Conservation (phyloP, 2,888 invertebrate genomes). For the Cerastis leucographa region DNA sequence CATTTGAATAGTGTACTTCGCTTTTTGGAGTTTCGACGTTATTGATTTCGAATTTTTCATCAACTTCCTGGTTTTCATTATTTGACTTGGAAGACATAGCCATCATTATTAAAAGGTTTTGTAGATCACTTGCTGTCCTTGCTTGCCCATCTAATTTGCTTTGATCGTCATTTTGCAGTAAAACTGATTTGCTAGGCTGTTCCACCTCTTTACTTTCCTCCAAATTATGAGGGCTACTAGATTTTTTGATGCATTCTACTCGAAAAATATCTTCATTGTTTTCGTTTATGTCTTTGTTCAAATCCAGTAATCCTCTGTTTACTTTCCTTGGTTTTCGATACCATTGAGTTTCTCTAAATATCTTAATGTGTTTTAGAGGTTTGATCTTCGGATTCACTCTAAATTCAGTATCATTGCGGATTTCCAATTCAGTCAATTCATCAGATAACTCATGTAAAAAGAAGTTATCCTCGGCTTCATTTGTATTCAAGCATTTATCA, state of each 20-base stretch:
- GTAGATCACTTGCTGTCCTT: slow-evolving; percentile 77
- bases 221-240: slow-evolving; percentile 28
- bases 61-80: slow-evolving; percentile 64
- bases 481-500: slow-evolving; percentile 66
- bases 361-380: slow-evolving; percentile 57
- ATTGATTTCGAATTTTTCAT: slow-evolving; percentile 28
- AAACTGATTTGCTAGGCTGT: slow-evolving; percentile 38
- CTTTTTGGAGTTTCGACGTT: slow-evolving; percentile 31
- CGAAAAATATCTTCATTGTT: slow-evolving; percentile 67
- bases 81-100: slow-evolving; percentile 76
- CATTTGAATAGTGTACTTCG: slow-evolving; percentile 21
- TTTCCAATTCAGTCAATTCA: slow-evolving; percentile 72
- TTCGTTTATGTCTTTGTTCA: slow-evolving; percentile 64
- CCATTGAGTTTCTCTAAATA: slow-evolving; percentile 54
- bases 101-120: slow-evolving; percentile 84
- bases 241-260: slow-evolving; percentile 68
- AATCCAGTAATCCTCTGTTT: slow-evolving; percentile 57
- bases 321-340: slow-evolving; percentile 45
- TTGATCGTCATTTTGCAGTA: slow-evolving; percentile 21
- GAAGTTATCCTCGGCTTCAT: slow-evolving; percentile 69
- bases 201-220: slow-evolving; percentile 38
- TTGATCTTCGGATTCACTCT: slow-evolving; percentile 73
- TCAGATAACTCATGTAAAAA: slow-evolving; percentile 71
- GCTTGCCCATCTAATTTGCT: slow-evolving; percentile 55
- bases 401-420: slow-evolving; percentile 77